Evolutionary conservation across 2,888 invertebrate species (phyloP).

Genomic region (Gnatocerus cornutus): DNA sequence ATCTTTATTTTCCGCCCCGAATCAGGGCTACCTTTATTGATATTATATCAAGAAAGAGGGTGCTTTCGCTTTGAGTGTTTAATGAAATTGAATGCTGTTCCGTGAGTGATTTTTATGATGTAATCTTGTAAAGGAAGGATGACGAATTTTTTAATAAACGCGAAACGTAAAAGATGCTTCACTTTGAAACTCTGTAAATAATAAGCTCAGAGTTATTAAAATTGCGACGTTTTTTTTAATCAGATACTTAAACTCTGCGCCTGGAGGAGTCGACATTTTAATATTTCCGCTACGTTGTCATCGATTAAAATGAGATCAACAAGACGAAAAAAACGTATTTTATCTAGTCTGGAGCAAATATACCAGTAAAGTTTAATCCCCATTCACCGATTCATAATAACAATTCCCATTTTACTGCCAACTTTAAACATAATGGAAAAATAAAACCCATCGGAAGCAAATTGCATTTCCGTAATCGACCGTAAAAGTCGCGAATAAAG

Average conservation of each 20-base stretch:
- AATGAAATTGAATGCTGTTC: slow-evolving; percentile 52
- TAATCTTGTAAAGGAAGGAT: slow-evolving; percentile 35
- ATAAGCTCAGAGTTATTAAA: slow-evolving; percentile 8
- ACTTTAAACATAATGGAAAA: slow-evolving; percentile 37
- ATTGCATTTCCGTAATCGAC: slow-evolving; percentile 11
- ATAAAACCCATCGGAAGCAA: slow-evolving; percentile 31
- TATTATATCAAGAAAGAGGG: slow-evolving; percentile 34
- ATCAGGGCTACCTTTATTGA: slow-evolving; percentile 31
- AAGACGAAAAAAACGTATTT: slow-evolving; percentile 15
- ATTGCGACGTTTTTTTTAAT: slow-evolving; percentile 4
- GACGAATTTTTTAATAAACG: background rate
- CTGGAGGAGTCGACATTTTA: too few relatives aligned
- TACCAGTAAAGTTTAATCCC: slow-evolving; percentile 33
- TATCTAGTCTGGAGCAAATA: slow-evolving; percentile 26
- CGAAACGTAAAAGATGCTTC: slow-evolving; percentile 9
- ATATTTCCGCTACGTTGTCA: too few relatives aligned
- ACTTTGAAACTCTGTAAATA: slow-evolving; percentile 8
- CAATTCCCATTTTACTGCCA: slow-evolving; percentile 25
- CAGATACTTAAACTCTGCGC: background rate
- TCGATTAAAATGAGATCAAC: too few relatives aligned
- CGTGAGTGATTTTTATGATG: slow-evolving; percentile 52
- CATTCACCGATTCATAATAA: slow-evolving; percentile 39
- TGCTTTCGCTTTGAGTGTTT: slow-evolving; percentile 36
- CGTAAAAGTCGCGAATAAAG: slow-evolving; percentile 5
- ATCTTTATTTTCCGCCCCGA: slow-evolving; percentile 43